These are phyloP conservation scores for Drosophila monieri DNA, from an alignment of 2,888 invertebrate species.

Conservation along the genomic window DNA sequence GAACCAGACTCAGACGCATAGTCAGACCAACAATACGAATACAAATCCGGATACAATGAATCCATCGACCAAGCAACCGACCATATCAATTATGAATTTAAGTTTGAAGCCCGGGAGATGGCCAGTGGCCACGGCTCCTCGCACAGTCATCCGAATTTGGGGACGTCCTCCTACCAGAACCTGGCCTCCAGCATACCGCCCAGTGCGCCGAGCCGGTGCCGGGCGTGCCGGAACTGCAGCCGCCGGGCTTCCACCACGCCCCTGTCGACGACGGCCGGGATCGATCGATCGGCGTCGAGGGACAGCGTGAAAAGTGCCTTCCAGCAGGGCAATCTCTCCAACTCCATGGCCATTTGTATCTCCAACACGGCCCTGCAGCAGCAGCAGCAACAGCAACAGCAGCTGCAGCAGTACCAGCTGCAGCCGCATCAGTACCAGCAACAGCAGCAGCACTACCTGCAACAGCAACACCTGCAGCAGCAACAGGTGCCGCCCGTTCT, in stretches of 20 bases:
- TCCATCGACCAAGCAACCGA: constrained; percentile 85
- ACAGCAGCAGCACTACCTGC: constrained; percentile 79
- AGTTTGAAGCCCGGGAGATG: constrained; percentile 68
- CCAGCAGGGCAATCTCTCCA: constrained; percentile 84
- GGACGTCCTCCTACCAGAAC: constrained; percentile 84
- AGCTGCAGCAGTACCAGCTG: constrained; percentile 65
- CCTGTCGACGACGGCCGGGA: constrained; percentile 86
- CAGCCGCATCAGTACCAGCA: constrained; percentile 82
- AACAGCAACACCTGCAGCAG: constrained; percentile 75
- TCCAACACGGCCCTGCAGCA: constrained; percentile 72
- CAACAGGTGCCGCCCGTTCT: constrained; percentile 88
- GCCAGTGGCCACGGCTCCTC: constrained; percentile 11
- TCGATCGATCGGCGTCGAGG: constrained; percentile 93
- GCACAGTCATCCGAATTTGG: constrained; percentile 69
- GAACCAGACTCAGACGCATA: constrained; percentile 1
- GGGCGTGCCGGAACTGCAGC: constrained; percentile 89
- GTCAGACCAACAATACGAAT: constrained; percentile 47
- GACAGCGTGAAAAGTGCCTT: constrained; percentile 91
- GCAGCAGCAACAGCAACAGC: constrained; percentile 73
- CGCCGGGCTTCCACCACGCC: constrained; percentile 93
- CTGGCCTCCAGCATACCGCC: constrained; percentile 85
- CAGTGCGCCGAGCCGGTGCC: constrained; percentile 85
- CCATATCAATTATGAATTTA: constrained; percentile 85
- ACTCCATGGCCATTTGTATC: constrained; percentile 76
- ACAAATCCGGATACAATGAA: constrained; percentile 8